phyloP scores from a whole-genome alignment of 2,797 vertebrate genomes.

The Novumbra hubbsi region DNA sequence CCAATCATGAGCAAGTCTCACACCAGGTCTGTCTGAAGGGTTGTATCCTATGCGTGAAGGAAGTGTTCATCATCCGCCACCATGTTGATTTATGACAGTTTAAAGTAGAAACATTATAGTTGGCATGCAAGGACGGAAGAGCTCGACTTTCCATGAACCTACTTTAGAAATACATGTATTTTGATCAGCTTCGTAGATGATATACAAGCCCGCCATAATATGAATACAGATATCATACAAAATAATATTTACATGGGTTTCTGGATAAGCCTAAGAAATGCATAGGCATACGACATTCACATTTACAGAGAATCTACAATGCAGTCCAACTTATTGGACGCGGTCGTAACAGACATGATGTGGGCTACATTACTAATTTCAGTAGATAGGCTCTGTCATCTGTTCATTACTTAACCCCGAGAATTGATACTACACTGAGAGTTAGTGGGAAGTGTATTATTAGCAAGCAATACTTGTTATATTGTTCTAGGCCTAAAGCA shows the following conservation, averaged over 20 bases:
- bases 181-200: not conserved
- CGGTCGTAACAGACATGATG: not conserved
- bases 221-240: not conserved
- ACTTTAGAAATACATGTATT: not conserved
- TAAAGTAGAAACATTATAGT: not conserved
- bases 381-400: not conserved
- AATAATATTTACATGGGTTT: no score
- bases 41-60: not conserved
- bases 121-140: not conserved
- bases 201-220: not conserved
- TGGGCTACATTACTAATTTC: not conserved
- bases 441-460: conserved; percentile 13
- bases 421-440: conserved; percentile 70
- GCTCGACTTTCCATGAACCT: not conserved
- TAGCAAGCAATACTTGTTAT: conserved; percentile 5
- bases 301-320: not conserved
- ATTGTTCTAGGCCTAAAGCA: no score
- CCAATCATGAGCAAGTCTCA: not conserved
- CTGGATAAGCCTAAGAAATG: no score
- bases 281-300: no score
- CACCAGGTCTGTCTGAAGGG: not conserved
- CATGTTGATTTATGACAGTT: not conserved
- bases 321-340: not conserved
- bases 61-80: not conserved
- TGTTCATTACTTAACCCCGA: conserved; percentile 53